phyloP scores from a whole-genome alignment of 2,888 invertebrate species.

The Hymenopus coronatus region DNA sequence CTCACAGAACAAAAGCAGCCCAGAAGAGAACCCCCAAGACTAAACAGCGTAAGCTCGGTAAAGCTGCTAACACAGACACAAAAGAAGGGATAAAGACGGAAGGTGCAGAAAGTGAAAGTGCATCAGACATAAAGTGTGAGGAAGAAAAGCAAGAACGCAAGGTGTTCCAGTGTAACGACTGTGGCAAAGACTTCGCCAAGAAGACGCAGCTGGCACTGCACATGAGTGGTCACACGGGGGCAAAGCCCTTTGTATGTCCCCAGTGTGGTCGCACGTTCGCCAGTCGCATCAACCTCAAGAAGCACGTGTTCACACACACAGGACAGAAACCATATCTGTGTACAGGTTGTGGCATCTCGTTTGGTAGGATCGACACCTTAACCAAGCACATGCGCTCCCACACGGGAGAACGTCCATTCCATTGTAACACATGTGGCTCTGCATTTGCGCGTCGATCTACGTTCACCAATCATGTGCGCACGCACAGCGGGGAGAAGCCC shows the following conservation, averaged over 20 bases:
- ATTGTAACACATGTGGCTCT: not conserved
- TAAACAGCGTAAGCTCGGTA: not conserved
- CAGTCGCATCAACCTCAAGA: slow-evolving; percentile 4
- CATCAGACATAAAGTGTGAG: not conserved
- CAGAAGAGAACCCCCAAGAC: not conserved
- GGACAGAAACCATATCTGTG: slow-evolving; percentile 17
- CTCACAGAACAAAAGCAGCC: not conserved
- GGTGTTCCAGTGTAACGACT: slow-evolving; percentile 8
- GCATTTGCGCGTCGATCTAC: not conserved
- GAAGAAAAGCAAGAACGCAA: not conserved
- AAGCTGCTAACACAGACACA: not conserved
- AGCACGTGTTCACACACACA: slow-evolving; percentile 12
- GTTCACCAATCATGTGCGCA: slow-evolving; percentile 8
- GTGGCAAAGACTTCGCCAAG: slow-evolving; percentile 9
- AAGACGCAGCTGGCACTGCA: slow-evolving; percentile 2
- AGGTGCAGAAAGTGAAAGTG: not conserved
- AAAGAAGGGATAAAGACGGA: not conserved
- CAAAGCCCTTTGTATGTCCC: slow-evolving; percentile 4
- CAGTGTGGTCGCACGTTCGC: slow-evolving; percentile 3
- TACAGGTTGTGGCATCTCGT: slow-evolving; percentile 1
- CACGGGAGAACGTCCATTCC: slow-evolving; percentile 10
- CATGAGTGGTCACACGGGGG: slow-evolving; percentile 5
- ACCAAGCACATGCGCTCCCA: slow-evolving; percentile 13
- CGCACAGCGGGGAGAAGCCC: slow-evolving; percentile 15
- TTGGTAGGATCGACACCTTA: slow-evolving; percentile 1